Evolutionary conservation across 2,888 invertebrate genomes (phyloP), one percentile per base, ranked within the genome.

Genomic region (Frankliniella fusca): DNA sequence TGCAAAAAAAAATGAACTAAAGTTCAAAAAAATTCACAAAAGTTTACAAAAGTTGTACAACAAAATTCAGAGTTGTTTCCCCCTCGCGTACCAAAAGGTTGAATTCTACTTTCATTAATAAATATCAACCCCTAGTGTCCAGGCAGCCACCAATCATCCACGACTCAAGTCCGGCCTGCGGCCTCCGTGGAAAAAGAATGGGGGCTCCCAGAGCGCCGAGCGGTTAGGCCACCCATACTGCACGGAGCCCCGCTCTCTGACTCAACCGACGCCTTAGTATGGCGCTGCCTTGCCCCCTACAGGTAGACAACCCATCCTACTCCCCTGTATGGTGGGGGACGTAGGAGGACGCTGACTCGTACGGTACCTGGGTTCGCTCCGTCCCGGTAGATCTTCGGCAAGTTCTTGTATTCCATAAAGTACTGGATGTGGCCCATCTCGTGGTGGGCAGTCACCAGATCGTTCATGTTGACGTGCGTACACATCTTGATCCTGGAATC

Each of bases 381-480:
- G 87, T 94, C 95, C 81, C 97, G 90, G 89, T 95, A 97, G 82
- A 95, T 93, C 86, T 95, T 94, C 3, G 96, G 96, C 85, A 93
- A 92, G 86, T 94, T 92, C 83, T 92, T 92, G 88, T 97, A 97
- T 61, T 94, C 93, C 86, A 96, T 89, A 89, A 95, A 97, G 87
- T 97, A 97, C 86, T 97, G 93, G 82, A 97, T 93, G 86, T 97
- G 97, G 0, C 95, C 95, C 94, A 97, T 94, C 89, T 97, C 97
- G 86, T 97, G 97, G 86, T 97, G 97, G 0, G 95, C 94, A 0
- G 95, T 96, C 82, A 96, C 91, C 84, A 97, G 87, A 87, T 96
- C 95, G 85, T 95, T 94, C 93, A 95, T 95, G 84, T 93, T 94
- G 1, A 95, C 92, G 86, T 93, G 92, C 0, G 96, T 93, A 87